Conservation (phyloP, 2,113 vertebrate species). For the Chloropsis cyanopogon region DNA sequence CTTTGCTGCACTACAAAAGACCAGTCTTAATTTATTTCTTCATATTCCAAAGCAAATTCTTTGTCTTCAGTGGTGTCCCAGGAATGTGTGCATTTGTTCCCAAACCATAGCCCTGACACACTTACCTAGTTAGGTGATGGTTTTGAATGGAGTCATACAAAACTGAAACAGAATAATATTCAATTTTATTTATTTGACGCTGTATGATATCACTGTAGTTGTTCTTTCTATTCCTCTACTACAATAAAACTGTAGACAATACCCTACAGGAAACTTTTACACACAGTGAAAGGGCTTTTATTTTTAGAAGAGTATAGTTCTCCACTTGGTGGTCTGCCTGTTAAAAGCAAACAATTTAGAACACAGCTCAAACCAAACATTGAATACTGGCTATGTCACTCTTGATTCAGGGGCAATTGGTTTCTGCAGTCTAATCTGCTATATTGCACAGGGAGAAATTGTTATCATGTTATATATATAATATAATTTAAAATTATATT, state of each 20-base stretch:
- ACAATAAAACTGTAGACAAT: conserved; percentile 64
- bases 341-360: conserved; percentile 24
- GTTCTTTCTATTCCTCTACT: conserved; percentile 5
- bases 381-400: background rate
- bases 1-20: background rate
- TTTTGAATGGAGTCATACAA: conserved; percentile 32
- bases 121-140: background rate
- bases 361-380: background rate
- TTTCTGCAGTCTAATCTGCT: background rate
- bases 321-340: background rate
- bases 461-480: background rate
- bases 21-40: background rate
- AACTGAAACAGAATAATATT: conserved; percentile 59
- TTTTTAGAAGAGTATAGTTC: conserved; percentile 33
- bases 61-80: conserved; percentile 13
- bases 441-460: background rate
- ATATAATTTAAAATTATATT: background rate
- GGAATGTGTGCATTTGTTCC: conserved; percentile 31
- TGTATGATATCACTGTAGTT: conserved; percentile 35
- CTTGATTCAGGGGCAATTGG: background rate
- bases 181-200: conserved; percentile 58
- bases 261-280: conserved; percentile 56
- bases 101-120: background rate
- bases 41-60: conserved; percentile 8
- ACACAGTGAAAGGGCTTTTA: conserved; percentile 49